phyloP scores from a whole-genome alignment of 1,140 invertebrate species.

The Carposina sasakii region DNA sequence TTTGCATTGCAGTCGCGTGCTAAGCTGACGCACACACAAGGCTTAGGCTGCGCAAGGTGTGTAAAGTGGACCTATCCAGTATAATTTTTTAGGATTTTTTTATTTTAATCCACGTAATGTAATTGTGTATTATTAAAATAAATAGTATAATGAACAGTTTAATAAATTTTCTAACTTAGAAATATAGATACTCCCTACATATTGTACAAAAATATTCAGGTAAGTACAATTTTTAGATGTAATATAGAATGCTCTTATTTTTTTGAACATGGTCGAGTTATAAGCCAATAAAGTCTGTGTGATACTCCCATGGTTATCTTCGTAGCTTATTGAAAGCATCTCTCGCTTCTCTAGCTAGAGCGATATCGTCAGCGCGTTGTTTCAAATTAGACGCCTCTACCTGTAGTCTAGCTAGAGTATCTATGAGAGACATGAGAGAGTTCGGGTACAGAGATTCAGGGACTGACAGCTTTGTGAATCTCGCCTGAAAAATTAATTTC shows the following conservation, averaged over 20 bases:
- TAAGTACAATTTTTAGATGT: background rate
- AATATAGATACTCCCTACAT: no score
- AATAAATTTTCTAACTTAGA: no score
- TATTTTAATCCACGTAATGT: no score
- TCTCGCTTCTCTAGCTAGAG: slow-evolving; percentile 39
- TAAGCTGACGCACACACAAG: no score
- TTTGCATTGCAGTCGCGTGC: no score
- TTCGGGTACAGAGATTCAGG: slow-evolving; percentile 43
- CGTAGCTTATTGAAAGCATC: slow-evolving; percentile 39
- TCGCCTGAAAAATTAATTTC: slow-evolving; percentile 31
- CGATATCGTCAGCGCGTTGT: slow-evolving; percentile 48
- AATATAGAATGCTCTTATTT: slow-evolving; percentile 12
- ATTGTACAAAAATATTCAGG: no score
- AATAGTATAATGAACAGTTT: no score
- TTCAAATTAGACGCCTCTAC: slow-evolving; percentile 36
- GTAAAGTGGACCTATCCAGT: no score
- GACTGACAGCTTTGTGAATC: slow-evolving; percentile 44
- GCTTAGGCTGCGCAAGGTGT: no score
- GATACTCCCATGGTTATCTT: slow-evolving; percentile 23
- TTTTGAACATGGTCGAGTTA: background rate
- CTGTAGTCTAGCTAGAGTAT: slow-evolving; percentile 31
- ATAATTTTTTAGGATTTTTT: no score
- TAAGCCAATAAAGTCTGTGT: background rate
- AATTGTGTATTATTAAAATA: no score
- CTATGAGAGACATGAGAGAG: slow-evolving; percentile 32